Base-by-base conservation (phyloP, 2,113 vertebrate genomes). In the Gavia stellata region DNA sequence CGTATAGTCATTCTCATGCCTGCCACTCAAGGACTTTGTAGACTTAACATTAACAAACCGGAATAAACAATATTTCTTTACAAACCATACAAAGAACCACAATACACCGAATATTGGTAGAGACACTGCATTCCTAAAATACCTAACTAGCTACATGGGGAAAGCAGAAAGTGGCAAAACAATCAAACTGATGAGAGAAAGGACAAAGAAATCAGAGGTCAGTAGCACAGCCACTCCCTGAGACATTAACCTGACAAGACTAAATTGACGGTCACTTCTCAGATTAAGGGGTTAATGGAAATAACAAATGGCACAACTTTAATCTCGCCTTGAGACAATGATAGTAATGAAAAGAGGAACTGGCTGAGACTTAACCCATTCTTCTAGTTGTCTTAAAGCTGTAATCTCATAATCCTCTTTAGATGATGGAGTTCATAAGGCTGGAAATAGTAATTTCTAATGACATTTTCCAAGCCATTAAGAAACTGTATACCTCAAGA, bases 401-500 rank as follows among this genome's bases (percentile, higher is more conserved):
- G 58, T 96, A 97, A 97, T 95, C 96, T 90, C 90, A 83, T 94
- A 97, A 97, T 96, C 96, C 90, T 94, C 93, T 97, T 97, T 92
- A 90, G 73, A 78, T 81, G 81, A 92, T 83, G 78, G 86, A 85
- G 58, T 74, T 81, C 29, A 3, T 67, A 84, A 95, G 52, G 31
- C 50, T 94, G 67, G 81, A 95, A 95, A 88, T 47, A 96, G 90
- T 50, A 36, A 96, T 92, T 95, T 96, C 66, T 93, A 90, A 88
- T 53, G 73, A 73, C 38, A 82, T 97, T 95, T 95, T 96, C 67
- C 82, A 92, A 90, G 14, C 78, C 81, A 91, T 93, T 95, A 94
- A 56, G 79, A 88, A 92, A 44, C 36, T 70, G 52, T 38, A 65
- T 91, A 53, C 61, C 78, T 79, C 82, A 92, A 36, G 65, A 96